Evolutionary conservation across 1,140 invertebrate species (phyloP).

Genomic region (Achroia grisella): DNA sequence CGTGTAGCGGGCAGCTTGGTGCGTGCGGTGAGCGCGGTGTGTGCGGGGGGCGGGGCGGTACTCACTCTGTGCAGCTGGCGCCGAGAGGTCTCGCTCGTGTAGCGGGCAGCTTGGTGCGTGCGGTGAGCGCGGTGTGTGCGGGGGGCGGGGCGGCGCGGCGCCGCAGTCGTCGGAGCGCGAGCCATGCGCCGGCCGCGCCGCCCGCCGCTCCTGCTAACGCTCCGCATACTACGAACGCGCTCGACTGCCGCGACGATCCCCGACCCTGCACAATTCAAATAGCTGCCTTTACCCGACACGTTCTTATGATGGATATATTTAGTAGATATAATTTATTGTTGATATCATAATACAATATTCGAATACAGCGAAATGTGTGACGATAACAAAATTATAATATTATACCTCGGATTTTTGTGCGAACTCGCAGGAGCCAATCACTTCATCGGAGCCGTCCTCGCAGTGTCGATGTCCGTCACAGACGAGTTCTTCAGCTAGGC

Average conservation of each 20-base stretch:
- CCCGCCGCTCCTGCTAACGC: conserved; percentile 59
- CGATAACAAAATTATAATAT: too few species aligned
- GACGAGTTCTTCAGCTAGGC: conserved; percentile 74
- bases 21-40: background rate
- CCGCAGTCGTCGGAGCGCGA: conserved; percentile 62
- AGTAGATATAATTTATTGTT: too few species aligned
- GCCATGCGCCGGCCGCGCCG: conserved; percentile 64
- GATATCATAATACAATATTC: too few species aligned
- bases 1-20: background rate
- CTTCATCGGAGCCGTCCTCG: conserved; percentile 83
- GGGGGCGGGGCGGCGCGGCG: conserved; percentile 47
- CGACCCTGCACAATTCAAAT: too few species aligned
- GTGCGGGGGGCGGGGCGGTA: conserved; percentile 17
- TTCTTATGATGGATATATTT: too few species aligned
- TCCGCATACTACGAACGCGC: conserved; percentile 37
- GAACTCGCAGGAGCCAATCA: conserved; percentile 74
- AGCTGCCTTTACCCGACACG: too few species aligned
- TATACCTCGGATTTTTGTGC: conserved; percentile 56
- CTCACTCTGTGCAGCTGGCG: conserved; percentile 31
- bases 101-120: too few species aligned
- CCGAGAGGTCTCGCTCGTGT: conserved; percentile 7
- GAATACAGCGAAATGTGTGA: too few species aligned
- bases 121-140: conserved; percentile 5
- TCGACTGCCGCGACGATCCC: conserved; percentile 22
- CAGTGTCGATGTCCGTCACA: conserved; percentile 84